phyloP scores from a whole-genome alignment of 2,888 invertebrate species.

The Folsomia manolachei region DNA sequence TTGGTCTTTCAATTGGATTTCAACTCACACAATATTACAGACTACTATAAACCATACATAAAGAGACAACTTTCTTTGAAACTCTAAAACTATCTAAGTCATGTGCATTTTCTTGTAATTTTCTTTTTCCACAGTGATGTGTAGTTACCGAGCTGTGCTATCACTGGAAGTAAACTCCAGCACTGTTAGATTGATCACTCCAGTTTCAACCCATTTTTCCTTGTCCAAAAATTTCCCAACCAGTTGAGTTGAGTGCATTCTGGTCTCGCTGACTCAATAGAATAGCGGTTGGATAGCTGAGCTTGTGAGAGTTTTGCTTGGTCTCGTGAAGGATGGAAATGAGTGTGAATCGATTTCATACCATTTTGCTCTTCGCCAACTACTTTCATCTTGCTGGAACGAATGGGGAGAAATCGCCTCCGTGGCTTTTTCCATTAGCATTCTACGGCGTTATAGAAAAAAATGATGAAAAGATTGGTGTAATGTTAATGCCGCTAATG shows the following conservation, averaged over 20 bases:
- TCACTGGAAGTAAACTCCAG: no score
- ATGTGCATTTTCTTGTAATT: no score
- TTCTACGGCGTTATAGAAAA: neutral
- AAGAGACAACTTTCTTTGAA: no score
- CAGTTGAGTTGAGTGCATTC: conserved; percentile 3
- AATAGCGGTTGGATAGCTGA: no score
- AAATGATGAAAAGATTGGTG: neutral
- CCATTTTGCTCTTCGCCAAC: neutral
- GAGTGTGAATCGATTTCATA: neutral
- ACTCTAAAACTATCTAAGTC: no score
- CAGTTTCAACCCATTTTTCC: conserved; percentile 8
- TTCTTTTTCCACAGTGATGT: no score
- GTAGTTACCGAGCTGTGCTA: no score
- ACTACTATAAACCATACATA: no score
- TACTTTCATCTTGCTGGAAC: neutral
- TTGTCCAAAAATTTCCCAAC: conserved; percentile 6
- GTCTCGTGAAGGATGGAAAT: neutral
- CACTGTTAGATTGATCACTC: conserved; percentile 4
- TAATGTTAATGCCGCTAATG: neutral
- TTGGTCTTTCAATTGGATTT: no score
- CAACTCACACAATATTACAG: no score
- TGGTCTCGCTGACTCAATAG: neutral
- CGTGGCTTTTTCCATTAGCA: conserved; percentile 2
- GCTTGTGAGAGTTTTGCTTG: no score
- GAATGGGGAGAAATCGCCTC: neutral